Conservation (phyloP, 2,113 vertebrate species). For the Pelodiscus sinensis region DNA sequence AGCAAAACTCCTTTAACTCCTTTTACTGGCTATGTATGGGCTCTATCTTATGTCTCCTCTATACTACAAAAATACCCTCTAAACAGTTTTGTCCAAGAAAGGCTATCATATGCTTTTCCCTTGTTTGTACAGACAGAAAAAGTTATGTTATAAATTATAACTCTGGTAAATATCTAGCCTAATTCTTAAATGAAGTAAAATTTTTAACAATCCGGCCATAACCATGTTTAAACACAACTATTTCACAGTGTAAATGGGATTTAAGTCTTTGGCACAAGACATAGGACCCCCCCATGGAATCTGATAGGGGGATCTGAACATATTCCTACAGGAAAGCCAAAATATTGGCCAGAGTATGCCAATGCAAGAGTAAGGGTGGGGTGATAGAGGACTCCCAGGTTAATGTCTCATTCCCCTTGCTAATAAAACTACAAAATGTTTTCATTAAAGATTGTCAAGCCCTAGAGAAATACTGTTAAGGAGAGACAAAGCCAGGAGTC, state of each 20-base stretch:
- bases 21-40: background rate
- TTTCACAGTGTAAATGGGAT: background rate
- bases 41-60: background rate
- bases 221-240: background rate
- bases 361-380: background rate
- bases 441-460: background rate
- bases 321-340: background rate
- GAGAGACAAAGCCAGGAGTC: background rate
- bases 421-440: background rate
- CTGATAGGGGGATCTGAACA: background rate
- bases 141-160: background rate
- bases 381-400: background rate
- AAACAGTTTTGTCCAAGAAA: background rate
- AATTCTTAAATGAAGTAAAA: background rate
- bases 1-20: background rate
- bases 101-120: background rate
- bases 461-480: background rate
- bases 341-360: background rate
- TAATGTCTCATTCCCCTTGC: background rate
- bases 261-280: background rate
- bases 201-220: background rate
- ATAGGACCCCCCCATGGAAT: background rate
- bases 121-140: background rate
- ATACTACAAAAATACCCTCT: background rate
- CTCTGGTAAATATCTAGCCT: background rate